Conservation (phyloP, 2,797 vertebrate genomes). For the Phrynocephalus guinanensis region DNA sequence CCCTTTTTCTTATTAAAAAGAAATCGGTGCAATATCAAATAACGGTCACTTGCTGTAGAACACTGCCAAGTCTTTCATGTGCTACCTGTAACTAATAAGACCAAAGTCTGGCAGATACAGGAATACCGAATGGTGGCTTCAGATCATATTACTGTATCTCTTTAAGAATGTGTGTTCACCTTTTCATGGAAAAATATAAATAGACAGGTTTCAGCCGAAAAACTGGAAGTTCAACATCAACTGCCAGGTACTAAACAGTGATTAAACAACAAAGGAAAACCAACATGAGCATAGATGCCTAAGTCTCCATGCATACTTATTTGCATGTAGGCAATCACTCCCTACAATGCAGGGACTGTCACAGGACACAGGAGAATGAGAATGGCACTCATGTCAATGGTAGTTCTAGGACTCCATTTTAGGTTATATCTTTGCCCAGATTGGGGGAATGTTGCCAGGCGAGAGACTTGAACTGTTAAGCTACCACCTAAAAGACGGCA, state of each 20-base stretch:
- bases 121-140: slow-evolving; percentile 33
- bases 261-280: slow-evolving; percentile 44
- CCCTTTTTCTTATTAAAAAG: neutral
- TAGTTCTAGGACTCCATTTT: neutral
- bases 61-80: slow-evolving; percentile 37
- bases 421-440: slow-evolving; percentile 35
- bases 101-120: slow-evolving; percentile 22
- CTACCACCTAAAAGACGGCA: too few species aligned
- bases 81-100: slow-evolving; percentile 35
- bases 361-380: neutral
- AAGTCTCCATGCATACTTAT: neutral
- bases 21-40: slow-evolving; percentile 24
- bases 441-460: neutral
- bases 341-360: neutral
- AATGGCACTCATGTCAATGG: neutral
- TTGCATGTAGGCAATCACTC: neutral
- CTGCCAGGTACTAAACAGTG: slow-evolving; percentile 35
- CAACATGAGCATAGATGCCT: neutral
- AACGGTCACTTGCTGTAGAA: slow-evolving; percentile 23
- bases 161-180: slow-evolving; percentile 46
- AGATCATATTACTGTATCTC: slow-evolving; percentile 33
- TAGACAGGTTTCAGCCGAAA: slow-evolving; percentile 12
- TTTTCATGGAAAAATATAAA: slow-evolving; percentile 41
- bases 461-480: neutral
- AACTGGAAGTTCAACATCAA: neutral